Evolutionary conservation across 2,797 vertebrate genomes (phyloP).

Genomic region (Thaleichthys pacificus): DNA sequence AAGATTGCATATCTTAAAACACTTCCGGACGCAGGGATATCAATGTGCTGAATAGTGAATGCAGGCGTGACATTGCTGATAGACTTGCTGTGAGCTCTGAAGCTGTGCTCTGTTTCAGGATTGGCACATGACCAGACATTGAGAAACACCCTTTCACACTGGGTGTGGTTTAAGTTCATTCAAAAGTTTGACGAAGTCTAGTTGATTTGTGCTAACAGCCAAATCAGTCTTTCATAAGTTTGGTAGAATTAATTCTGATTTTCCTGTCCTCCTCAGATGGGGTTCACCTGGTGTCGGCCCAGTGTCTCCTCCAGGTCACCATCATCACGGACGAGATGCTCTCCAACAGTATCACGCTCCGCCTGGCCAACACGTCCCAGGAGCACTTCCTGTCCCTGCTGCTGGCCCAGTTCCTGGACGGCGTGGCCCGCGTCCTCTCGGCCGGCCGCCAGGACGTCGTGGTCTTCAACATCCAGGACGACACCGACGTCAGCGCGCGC

Average conservation of each 20-base stretch:
- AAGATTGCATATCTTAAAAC: constrained; percentile 49
- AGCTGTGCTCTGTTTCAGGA: constrained; percentile 45
- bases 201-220: not conserved
- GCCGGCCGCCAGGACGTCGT: constrained; percentile 84
- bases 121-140: constrained; percentile 51
- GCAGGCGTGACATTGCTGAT: constrained; percentile 60
- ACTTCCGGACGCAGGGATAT: constrained; percentile 58
- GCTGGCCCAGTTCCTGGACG: constrained; percentile 88
- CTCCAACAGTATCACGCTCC: constrained; percentile 93
- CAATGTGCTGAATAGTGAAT: constrained; percentile 49
- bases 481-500: constrained; percentile 84
- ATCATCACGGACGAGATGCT: constrained; percentile 96
- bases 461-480: constrained; percentile 92
- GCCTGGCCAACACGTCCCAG: constrained; percentile 90
- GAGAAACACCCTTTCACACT: not conserved
- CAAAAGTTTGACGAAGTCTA: constrained; percentile 14
- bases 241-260: not conserved
- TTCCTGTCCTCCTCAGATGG: constrained; percentile 77
- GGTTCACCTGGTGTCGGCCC: constrained; percentile 85
- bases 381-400: constrained; percentile 91
- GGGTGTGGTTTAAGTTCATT: not conserved
- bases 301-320: constrained; percentile 91
- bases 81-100: constrained; percentile 53
- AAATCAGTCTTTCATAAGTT: too few relatives aligned
- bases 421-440: constrained; percentile 86